Conservation (phyloP, 2,113 vertebrate species). For the Lophochroa leadbeateri region DNA sequence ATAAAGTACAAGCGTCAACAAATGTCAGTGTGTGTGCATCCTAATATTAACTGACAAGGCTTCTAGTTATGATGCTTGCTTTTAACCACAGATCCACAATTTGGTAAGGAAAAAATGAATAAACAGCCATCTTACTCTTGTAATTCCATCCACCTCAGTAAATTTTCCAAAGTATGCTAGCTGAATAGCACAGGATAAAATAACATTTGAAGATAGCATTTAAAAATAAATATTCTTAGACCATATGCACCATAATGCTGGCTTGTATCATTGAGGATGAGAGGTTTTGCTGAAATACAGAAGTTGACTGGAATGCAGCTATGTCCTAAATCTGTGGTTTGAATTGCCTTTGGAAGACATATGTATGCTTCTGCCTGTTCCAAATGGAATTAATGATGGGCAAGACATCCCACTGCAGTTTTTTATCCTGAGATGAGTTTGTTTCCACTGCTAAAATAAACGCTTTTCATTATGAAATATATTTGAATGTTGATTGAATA, state of each 20-base stretch:
- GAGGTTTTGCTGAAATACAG: not conserved
- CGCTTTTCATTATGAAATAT: not conserved
- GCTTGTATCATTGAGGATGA: not conserved
- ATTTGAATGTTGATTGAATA: not conserved
- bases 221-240: not conserved
- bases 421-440: not conserved
- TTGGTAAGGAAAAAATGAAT: not conserved
- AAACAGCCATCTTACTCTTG: not conserved
- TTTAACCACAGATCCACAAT: not conserved
- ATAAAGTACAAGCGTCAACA: not conserved
- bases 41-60: not conserved
- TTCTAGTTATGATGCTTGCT: not conserved
- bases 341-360: not conserved
- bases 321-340: not conserved
- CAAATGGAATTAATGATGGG: not conserved
- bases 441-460: not conserved
- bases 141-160: not conserved
- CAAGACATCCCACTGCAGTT: not conserved
- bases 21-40: not conserved
- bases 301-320: not conserved
- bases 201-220: not conserved
- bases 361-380: not conserved
- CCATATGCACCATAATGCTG: not conserved
- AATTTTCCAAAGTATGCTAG: not conserved
- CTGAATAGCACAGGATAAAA: not conserved